Evolutionary conservation across 1,140 invertebrate species (phyloP), one percentile per base, ranked within the genome.

Genomic region (Campodea augens): DNA sequence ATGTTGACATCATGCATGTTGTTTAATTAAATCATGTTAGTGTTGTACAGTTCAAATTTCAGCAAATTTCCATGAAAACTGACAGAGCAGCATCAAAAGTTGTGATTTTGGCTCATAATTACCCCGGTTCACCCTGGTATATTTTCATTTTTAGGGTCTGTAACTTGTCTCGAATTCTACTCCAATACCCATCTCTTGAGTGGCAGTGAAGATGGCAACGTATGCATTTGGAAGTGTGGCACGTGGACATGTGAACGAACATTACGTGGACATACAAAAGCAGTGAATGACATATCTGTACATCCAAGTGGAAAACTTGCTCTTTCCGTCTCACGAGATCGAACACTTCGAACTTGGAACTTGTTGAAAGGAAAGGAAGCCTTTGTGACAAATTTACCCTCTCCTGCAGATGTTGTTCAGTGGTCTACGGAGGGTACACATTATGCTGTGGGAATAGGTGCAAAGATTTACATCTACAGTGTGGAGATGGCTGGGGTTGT

Each of bases 291-390:
- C 37, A 60, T 89, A 44, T 70, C 75, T 47, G 70, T 93, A 46
- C 91, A 97, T 71, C 83, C 86, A 5, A 78, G 77, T 54, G 86
- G 87, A 4, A 91, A 90, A 66, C 54, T 96, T 45, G 83, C 85
- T 2, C 58, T 97, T 4, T 84, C 86, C 15, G 70, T 91, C 15
- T 86, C 87, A 15, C 73, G 72, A 45, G 89, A 95, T 62, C 75
- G 74, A 46, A 78, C 79, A 2, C 62, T 96, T 18, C 68, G 79
- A 53, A 92, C 88, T 1, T 97, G 91, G 91, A 92, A 97, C 68
- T 65, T 96, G 46, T 66, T 96, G 0, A 92, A 89, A 65, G 90
- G 89, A 0, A 69, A 85, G 51, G 73, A 73, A 56, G 86, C 88
- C 2, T 96, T 84, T 60, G 77, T 81, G 1, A 88, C 79, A 2